Conservation (phyloP, 1,140 invertebrate genomes). For the Sarcophaga bullata region DNA sequence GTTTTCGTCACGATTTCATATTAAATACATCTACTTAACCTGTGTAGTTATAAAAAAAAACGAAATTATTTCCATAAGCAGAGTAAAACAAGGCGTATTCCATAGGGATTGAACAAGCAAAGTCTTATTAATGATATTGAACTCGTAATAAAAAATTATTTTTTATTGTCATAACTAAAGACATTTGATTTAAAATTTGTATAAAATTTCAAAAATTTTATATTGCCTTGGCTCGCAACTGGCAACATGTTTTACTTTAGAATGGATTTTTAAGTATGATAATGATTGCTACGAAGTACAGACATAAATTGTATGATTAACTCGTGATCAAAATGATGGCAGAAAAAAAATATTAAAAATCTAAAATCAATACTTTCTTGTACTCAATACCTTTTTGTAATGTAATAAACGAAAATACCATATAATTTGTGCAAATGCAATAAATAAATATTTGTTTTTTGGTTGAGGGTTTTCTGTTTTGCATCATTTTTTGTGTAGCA, state of each 20-base stretch:
- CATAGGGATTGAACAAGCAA: not conserved
- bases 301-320: not conserved
- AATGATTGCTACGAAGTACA: not conserved
- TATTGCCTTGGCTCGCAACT: not conserved
- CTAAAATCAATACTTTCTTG: not conserved
- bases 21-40: not conserved
- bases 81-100: not conserved
- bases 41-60: no score
- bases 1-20: not conserved
- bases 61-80: not conserved
- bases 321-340: not conserved
- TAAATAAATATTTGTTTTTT: no score
- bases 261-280: not conserved
- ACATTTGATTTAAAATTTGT: not conserved
- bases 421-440: no score
- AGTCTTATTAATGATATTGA: not conserved
- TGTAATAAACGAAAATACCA: no score
- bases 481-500: no score
- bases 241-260: no score
- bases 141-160: not conserved
- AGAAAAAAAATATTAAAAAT: not conserved
- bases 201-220: not conserved
- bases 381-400: no score
- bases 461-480: no score
- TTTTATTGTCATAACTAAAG: not conserved